phyloP scores from a whole-genome alignment of 2,888 invertebrate genomes.

The Hirtodrosophila cameraria region DNA sequence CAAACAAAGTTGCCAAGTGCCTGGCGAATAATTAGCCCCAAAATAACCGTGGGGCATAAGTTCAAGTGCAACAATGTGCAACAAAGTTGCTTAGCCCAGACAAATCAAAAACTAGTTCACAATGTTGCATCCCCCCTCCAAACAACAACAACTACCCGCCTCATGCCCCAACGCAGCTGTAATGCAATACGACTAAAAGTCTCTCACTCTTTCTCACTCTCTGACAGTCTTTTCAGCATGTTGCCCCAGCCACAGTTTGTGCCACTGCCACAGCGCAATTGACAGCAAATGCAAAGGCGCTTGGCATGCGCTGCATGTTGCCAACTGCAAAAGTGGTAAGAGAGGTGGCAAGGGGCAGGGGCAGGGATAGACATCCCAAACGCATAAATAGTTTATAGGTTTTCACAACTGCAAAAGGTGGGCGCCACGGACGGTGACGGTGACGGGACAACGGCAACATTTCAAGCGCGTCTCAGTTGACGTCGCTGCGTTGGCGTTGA shows the following conservation, averaged over 20 bases:
- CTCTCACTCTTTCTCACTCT: neutral
- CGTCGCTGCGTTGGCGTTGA: constrained; percentile 67
- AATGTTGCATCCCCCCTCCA: constrained; percentile 46
- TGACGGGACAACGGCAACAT: constrained; percentile 25
- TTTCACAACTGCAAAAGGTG: constrained; percentile 41
- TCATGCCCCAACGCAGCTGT: constrained; percentile 31
- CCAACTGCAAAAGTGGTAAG: neutral
- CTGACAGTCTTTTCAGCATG: constrained; percentile 20
- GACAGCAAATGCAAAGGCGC: constrained; percentile 75
- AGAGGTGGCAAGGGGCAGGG: neutral
- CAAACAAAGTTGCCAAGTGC: constrained; percentile 78
- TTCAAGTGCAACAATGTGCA: constrained; percentile 77
- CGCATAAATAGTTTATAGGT: constrained; percentile 75
- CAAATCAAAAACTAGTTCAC: constrained; percentile 70
- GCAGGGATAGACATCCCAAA: constrained; percentile 64
- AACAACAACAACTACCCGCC: neutral
- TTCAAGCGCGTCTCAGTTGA: constrained; percentile 52
- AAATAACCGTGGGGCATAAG: constrained; percentile 77
- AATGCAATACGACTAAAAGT: constrained; percentile 54
- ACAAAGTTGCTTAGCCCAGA: constrained; percentile 64
- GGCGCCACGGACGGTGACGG: constrained; percentile 23
- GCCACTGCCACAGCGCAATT: constrained; percentile 51
- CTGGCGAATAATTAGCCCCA: constrained; percentile 76
- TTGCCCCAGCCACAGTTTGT: constrained; percentile 26
- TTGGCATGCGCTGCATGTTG: constrained; percentile 72